Percentiles rank a stretch among this genome's conserved stretches.
Evolutionary conservation across 2,888 invertebrate species (phyloP).

Genomic region (Cheilosia impressa): DNA sequence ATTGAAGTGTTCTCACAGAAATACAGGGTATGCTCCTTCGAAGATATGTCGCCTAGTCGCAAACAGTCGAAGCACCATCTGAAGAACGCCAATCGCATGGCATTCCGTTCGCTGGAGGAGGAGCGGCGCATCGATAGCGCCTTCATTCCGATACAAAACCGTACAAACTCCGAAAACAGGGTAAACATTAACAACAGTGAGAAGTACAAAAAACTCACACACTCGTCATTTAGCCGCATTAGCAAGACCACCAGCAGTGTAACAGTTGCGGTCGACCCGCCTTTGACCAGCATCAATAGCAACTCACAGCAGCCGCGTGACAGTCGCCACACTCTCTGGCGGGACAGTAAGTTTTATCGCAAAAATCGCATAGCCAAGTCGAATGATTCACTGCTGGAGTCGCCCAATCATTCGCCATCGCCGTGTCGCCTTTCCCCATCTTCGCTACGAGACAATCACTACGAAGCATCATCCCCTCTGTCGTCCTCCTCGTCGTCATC

Average conservation of each 20-base stretch:
- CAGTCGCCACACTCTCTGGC: constrained; percentile 82
- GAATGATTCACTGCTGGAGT: constrained; percentile 83
- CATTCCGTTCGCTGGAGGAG: constrained; percentile 83
- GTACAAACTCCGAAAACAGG: constrained; percentile 83
- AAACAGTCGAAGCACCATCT: constrained; percentile 79
- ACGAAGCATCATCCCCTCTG: constrained; percentile 78
- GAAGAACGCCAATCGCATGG: constrained; percentile 82
- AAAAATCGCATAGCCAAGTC: constrained; percentile 83
- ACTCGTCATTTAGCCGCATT: constrained; percentile 82
- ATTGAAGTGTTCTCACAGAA: constrained; percentile 84
- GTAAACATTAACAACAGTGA: constrained; percentile 83
- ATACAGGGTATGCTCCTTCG: constrained; percentile 83
- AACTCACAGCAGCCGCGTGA: constrained; percentile 77
- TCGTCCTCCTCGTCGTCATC: constrained; percentile 79
- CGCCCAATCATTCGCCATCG: constrained; percentile 79
- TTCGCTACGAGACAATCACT: constrained; percentile 81
- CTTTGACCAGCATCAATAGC: constrained; percentile 44
- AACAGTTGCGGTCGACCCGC: constrained; percentile 75
- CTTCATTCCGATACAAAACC: constrained; percentile 82
- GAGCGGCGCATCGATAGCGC: constrained; percentile 83
- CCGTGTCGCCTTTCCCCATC: constrained; percentile 80
- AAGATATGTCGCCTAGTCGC: constrained; percentile 83
- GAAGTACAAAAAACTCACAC: constrained; percentile 83
- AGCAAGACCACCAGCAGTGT: constrained; percentile 81
- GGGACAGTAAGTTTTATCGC: constrained; percentile 83